A percentile compares a stretch with the other conserved stretches of the same genome.
Conservation (phyloP, 2,797 vertebrate genomes). For the Rhabdophis nuchalis region DNA sequence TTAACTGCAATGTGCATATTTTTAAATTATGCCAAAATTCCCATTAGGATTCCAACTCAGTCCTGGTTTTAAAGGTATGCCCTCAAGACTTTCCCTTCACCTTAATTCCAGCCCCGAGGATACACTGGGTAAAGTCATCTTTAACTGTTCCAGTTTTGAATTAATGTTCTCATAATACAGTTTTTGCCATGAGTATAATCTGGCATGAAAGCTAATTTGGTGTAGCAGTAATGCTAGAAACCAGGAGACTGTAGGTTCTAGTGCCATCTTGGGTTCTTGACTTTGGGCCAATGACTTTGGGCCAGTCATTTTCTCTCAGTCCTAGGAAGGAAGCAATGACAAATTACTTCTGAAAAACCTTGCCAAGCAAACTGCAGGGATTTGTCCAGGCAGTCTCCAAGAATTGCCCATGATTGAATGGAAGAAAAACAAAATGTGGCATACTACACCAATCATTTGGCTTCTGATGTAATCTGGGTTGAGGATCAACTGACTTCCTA, state of each 20-base stretch:
- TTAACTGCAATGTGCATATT: not conserved
- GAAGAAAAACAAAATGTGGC: not conserved
- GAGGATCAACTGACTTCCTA: not conserved
- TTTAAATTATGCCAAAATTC: not conserved
- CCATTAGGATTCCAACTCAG: not conserved
- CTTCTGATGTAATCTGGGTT: not conserved
- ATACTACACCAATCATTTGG: not conserved
- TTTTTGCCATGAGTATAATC: not conserved
- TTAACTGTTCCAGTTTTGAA: not conserved
- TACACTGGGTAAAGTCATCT: not conserved
- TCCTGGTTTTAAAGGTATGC: not conserved
- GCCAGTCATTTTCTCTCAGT: not conserved
- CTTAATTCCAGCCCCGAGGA: not conserved
- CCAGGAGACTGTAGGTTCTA: not conserved
- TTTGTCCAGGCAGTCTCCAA: not conserved
- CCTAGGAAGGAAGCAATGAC: not conserved
- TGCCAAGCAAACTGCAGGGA: not conserved
- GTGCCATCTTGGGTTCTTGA: not conserved
- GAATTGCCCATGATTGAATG: not conserved
- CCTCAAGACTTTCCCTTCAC: not conserved
- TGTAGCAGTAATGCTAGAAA: not conserved
- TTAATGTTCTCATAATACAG: not conserved
- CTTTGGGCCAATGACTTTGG: not conserved
- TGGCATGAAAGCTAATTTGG: not conserved
- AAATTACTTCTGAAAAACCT: not conserved